Conservation (phyloP, 2,888 invertebrate species). For the Branchellion lobata region DNA sequence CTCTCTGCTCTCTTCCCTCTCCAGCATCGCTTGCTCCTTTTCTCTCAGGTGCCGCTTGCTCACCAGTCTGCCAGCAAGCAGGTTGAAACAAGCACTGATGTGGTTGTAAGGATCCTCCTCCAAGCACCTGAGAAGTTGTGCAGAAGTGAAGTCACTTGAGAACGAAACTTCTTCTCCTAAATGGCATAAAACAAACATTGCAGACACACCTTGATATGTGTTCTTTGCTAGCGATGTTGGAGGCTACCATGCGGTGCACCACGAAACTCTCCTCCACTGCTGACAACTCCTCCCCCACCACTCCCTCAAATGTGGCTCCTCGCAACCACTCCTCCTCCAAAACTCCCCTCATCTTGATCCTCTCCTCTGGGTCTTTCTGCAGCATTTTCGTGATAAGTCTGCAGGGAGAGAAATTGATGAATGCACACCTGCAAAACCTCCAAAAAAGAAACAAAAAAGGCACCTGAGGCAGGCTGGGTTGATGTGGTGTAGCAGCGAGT, state of each 20-base stretch:
- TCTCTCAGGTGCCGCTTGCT: conserved; percentile 53
- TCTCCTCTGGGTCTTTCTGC: conserved; percentile 84
- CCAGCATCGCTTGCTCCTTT: conserved; percentile 3
- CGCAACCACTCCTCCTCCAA: conserved; percentile 77
- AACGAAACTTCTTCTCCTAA: too few species aligned
- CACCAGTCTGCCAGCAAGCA: conserved; percentile 88
- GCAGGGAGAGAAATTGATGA: too few species aligned
- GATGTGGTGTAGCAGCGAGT: conserved; percentile 83
- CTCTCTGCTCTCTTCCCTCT: conserved; percentile 75
- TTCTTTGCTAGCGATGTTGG: conserved; percentile 88
- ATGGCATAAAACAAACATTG: too few species aligned
- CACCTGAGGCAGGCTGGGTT: conserved; percentile 80
- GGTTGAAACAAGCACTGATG: conserved; percentile 94
- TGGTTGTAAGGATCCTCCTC: conserved; percentile 96
- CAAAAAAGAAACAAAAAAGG: neutral
- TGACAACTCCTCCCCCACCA: neutral
- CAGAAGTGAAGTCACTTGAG: too few species aligned
- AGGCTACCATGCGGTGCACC: conserved; percentile 92
- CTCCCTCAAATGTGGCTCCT: conserved; percentile 34
- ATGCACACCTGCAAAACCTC: conserved; percentile 50
- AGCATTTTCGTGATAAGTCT: conserved; percentile 90
- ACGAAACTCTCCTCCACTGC: conserved; percentile 79
- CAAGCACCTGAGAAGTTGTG: conserved; percentile 70
- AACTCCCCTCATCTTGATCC: conserved; percentile 84
- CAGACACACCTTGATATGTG: conserved; percentile 79